These are phyloP conservation scores for Myodes glareolus DNA, from an alignment of 2,113 vertebrate species.

Conservation along the genomic window DNA sequence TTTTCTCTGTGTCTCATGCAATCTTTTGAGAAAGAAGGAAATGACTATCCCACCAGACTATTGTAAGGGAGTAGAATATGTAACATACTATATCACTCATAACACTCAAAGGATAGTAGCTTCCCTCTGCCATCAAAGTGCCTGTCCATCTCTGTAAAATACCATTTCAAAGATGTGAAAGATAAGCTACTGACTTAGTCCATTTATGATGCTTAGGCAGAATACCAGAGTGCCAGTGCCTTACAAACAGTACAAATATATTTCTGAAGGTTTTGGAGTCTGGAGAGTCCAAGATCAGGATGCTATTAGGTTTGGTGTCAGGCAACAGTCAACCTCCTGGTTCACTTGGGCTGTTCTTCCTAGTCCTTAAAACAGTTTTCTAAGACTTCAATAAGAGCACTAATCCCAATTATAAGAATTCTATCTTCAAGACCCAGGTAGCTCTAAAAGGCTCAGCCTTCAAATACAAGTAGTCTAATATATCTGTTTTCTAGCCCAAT, in stretches of 20 bases:
- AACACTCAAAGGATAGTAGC: not conserved
- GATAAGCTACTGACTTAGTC: not conserved
- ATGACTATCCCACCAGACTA: not conserved
- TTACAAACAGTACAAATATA: not conserved
- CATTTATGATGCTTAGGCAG: not conserved
- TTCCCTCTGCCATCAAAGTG: not conserved
- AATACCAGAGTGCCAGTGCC: not conserved
- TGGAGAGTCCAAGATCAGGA: not conserved
- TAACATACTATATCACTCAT: not conserved
- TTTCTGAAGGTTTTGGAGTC: not conserved
- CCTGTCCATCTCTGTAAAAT: not conserved
- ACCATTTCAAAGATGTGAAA: constrained; percentile 2
- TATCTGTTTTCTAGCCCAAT: not conserved
- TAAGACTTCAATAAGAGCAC: not conserved
- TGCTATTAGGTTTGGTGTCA: not conserved
- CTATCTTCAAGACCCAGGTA: not conserved
- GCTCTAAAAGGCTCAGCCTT: not conserved
- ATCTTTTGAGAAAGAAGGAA: not conserved
- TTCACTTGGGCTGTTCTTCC: not conserved
- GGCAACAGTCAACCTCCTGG: not conserved
- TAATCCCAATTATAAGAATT: too few relatives aligned
- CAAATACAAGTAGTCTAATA: not conserved
- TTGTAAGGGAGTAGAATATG: not conserved
- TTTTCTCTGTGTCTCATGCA: not conserved
- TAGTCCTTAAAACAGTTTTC: not conserved